Base-by-base conservation (phyloP, 2,797 vertebrate species). In the Podargus strigoides region DNA sequence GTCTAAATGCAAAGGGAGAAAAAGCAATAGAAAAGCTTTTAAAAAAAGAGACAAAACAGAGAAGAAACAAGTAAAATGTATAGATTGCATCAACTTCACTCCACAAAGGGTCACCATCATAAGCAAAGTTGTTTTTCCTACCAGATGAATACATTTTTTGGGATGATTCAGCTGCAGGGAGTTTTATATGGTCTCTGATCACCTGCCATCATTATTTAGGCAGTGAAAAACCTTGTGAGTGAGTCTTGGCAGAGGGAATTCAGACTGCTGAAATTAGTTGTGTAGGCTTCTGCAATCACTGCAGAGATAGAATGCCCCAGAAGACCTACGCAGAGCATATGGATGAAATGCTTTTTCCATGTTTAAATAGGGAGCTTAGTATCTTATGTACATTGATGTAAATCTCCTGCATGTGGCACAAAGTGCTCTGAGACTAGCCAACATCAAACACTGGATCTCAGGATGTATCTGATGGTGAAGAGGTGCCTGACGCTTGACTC, bases 321-420 rank as follows among this genome's bases (percentile, higher is more conserved):
- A 73, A 74, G 44, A 44, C 2, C 19, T 34, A 0, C 12, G 21
- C 1, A 44, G 23, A 41, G 7, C 12, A 39, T 0, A 11, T 28
- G 34, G 60, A 49, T 52, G 5, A 77, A 93, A 79, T 49, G 26
- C 26, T 68, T 76, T 84, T 70, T 17, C n/a, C 23, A 11, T n/a
- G 26, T 60, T 86, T 70, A 39, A 67, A 22, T 2, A 26, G 19
- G 34, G 52, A 85, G 10, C 23, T 55, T 70, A 44, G 26, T 67
- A 19, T 42, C 27, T 70, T 63, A 1, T 3, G 7, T 22, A 28
- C 30, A 36, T 60, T 59, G 36, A 47, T 39, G 14, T 44, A 42
- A 58, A 23, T 16, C 12, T 89, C n/a, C 59, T 46, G 14, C 16
- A 7, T 3, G 14, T 67, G 52, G 14, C 70, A 37, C 17, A 44